Base-by-base conservation (phyloP, 2,888 invertebrate species). In the Fragum whitleyi region DNA sequence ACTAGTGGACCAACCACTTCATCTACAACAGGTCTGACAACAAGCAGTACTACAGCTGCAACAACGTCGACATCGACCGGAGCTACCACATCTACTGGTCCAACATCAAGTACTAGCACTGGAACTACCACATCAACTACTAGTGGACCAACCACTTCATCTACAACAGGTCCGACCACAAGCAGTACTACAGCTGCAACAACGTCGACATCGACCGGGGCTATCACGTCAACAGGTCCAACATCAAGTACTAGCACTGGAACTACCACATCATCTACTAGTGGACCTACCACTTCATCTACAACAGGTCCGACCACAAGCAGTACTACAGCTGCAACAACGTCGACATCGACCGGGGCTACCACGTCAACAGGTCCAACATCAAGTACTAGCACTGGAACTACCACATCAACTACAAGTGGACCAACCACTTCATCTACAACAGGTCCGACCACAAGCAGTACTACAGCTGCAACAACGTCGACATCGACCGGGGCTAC, bases 61-160 rank as follows among this genome's bases (percentile, higher is more conserved):
- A 29, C 61, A 61, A 26, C 14, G 14, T 26, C 61, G 29, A 26
- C 61, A 26, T 61, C 61, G 5, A 28, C 61, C 16, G 26, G 29
- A 6, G 21, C 68, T 39, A 68, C 68, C 1, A 47, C 26, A 6
- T 21, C 53, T 11, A 53, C 53, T 6, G 21, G 53, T 53, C 19
- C 53, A 21, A 69, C 57, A 39, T 14, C 69, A 55, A 55, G 55
- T 19, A 69, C 75, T 14, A 55, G 62, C 28, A 67, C 51, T 14
- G 39, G 62, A 29, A 7, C 59, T 47, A 53, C 74, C 2, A 19
- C 74, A 26, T 19, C 19, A 62, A 39, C 61, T n/a, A 28, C 65
- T 21, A 36, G 36, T 36, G 23, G 55, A 3, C 29, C 70, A 23
- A 70, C 51, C 3, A 55, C 51, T 39, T 61, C 61, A 21, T 28